Percentiles rank a stretch among this genome's conserved stretches.
These are phyloP conservation scores for Meloe dianella DNA, from an alignment of 2,888 invertebrate species.

Conservation along the genomic window DNA sequence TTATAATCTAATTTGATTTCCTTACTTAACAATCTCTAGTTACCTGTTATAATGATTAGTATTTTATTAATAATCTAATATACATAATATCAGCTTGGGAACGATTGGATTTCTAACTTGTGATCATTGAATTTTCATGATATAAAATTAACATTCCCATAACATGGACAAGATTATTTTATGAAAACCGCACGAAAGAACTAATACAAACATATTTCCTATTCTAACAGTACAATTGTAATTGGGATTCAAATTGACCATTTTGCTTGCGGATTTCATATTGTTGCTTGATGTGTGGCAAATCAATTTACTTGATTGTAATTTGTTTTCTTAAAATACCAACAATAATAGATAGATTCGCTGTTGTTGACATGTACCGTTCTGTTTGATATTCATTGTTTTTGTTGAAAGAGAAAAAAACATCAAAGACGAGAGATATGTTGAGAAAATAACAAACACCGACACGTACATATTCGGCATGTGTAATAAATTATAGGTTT, in stretches of 20 bases:
- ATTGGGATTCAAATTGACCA: constrained; percentile 45
- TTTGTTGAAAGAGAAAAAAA: background rate
- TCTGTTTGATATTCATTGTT: background rate
- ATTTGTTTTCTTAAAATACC: constrained; percentile 35
- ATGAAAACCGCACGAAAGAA: constrained; percentile 35
- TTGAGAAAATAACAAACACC: background rate
- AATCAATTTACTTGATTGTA: constrained; percentile 39
- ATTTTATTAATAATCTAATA: background rate
- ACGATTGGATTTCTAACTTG: background rate
- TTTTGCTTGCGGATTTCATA: constrained; percentile 36
- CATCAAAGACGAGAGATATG: background rate
- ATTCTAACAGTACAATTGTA: constrained; percentile 29
- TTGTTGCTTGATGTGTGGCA: constrained; percentile 12
- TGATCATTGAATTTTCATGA: constrained; percentile 6
- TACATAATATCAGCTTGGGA: background rate
- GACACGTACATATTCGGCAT: constrained; percentile 1
- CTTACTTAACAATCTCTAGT: constrained; percentile 16
- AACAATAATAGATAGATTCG: constrained; percentile 1
- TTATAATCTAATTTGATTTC: background rate
- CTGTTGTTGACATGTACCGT: background rate
- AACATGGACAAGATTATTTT: background rate
- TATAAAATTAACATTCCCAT: background rate
- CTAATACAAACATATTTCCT: constrained; percentile 36
- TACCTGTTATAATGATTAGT: background rate
- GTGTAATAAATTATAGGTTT: background rate